These are phyloP conservation scores for Oxystoma pomonae DNA, from an alignment of 2,888 invertebrate genomes.

Conservation along the genomic window DNA sequence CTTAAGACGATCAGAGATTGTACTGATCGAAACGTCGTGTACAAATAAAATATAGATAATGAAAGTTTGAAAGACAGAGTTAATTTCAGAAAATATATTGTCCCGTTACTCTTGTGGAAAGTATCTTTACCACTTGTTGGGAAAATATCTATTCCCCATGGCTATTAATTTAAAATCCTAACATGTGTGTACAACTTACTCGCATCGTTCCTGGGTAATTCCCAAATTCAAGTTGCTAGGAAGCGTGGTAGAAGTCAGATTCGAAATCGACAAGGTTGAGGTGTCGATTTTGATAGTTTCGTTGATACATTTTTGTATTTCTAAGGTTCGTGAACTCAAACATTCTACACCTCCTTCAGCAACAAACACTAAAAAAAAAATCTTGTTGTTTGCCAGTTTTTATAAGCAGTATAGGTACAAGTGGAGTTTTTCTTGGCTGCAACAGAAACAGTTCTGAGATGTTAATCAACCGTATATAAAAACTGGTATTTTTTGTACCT, in stretches of 20 bases:
- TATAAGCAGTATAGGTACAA: no score
- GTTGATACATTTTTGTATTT: constrained; percentile 62
- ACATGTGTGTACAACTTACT: constrained; percentile 47
- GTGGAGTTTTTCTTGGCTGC: no score
- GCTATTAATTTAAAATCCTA: background rate
- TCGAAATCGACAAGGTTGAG: constrained; percentile 30
- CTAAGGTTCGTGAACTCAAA: constrained; percentile 51
- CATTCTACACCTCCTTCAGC: constrained; percentile 54
- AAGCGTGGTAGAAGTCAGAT: constrained; percentile 41
- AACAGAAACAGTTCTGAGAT: no score
- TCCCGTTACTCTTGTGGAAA: background rate
- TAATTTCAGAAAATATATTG: background rate
- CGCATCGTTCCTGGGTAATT: constrained; percentile 57
- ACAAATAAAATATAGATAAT: no score
- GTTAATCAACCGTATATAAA: no score
- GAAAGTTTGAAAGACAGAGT: no score
- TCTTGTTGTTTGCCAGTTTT: no score
- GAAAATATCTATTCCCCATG: no score
- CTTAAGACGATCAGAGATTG: no score
- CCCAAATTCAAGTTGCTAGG: constrained; percentile 5
- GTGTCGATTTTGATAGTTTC: constrained; percentile 54
- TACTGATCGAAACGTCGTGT: no score
- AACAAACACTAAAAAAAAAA: constrained; percentile 51
- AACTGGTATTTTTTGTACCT: no score
- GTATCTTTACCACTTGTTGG: no score